A percentile compares a stretch with the other conserved stretches of the same genome.
Conservation (phyloP, 2,888 invertebrate species). For the Drosophila pseudotakahashii region DNA sequence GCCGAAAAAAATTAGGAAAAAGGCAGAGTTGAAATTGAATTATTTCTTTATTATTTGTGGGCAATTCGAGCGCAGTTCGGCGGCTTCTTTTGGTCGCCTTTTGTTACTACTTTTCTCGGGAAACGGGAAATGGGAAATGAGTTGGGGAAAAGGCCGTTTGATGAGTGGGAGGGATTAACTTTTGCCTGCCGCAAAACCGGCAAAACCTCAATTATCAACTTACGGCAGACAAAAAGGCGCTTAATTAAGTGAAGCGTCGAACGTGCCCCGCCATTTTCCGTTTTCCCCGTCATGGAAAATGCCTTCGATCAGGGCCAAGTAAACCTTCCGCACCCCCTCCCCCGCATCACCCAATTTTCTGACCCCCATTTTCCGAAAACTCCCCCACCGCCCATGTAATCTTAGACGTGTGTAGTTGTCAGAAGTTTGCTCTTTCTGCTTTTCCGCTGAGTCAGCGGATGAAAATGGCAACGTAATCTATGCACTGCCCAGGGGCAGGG, state of each 20-base stretch:
- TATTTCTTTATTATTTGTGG: conserved; percentile 11
- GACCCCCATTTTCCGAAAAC: conserved; percentile 6
- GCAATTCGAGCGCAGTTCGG: conserved; percentile 7
- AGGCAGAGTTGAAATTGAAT: conserved; percentile 18
- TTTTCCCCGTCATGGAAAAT: conserved; percentile 15
- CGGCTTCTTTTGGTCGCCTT: conserved; percentile 8
- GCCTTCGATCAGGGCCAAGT: conserved; percentile 11
- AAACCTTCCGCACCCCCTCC: not conserved
- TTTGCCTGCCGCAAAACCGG: conserved; percentile 60
- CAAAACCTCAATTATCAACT: conserved; percentile 77
- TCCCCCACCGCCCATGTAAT: conserved; percentile 18
- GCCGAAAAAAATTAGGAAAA: not conserved
- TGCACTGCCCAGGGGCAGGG: not conserved
- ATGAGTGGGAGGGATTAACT: conserved; percentile 60
- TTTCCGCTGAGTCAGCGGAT: conserved; percentile 28
- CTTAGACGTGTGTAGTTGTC: conserved; percentile 32
- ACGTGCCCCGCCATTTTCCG: conserved; percentile 66
- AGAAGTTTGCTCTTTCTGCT: conserved; percentile 13
- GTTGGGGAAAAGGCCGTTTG: not conserved
- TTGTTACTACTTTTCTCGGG: conserved; percentile 7
- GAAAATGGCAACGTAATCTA: conserved; percentile 25
- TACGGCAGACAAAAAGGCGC: conserved; percentile 75
- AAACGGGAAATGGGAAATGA: not conserved
- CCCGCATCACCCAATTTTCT: not conserved
- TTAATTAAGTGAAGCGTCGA: conserved; percentile 74